Conservation (phyloP, 2,888 invertebrate species). For the Apocheima hispidaria region DNA sequence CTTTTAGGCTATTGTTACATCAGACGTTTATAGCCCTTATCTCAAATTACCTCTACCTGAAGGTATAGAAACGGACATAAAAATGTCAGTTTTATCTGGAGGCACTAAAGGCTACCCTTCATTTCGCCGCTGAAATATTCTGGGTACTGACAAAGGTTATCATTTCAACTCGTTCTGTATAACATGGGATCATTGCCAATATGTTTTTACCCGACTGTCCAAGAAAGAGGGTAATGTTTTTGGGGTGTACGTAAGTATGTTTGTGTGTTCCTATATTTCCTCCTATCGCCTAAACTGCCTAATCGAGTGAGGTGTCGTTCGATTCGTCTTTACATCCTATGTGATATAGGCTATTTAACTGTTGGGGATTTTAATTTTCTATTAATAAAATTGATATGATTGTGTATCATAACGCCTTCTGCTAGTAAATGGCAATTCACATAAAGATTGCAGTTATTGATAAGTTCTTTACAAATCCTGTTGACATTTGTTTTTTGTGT, state of each 20-base stretch:
- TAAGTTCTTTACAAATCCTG: neutral
- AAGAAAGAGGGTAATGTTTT: no score
- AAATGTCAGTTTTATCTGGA: conserved; percentile 39
- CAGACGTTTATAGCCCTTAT: conserved; percentile 38
- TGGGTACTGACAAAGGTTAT: conserved; percentile 38
- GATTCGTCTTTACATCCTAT: no score
- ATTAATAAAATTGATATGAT: no score
- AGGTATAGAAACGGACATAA: conserved; percentile 38
- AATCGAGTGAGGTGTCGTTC: no score
- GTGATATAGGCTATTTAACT: no score
- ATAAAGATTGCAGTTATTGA: neutral
- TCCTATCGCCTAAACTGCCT: no score
- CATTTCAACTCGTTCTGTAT: conserved; percentile 27
- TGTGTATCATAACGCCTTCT: conserved; percentile 25
- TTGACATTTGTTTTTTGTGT: no score
- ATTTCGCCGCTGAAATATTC: conserved; percentile 33
- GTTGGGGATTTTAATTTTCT: no score
- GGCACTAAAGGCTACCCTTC: conserved; percentile 32
- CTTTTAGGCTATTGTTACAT: conserved; percentile 38
- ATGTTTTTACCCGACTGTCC: no score
- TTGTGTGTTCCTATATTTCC: no score
- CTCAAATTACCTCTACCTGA: conserved; percentile 39
- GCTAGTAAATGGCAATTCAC: conserved; percentile 20
- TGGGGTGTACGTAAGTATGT: no score
- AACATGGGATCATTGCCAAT: conserved; percentile 24